These are phyloP conservation scores for Murina feae DNA, from an alignment of 2,113 vertebrate genomes.

Conservation along the genomic window DNA sequence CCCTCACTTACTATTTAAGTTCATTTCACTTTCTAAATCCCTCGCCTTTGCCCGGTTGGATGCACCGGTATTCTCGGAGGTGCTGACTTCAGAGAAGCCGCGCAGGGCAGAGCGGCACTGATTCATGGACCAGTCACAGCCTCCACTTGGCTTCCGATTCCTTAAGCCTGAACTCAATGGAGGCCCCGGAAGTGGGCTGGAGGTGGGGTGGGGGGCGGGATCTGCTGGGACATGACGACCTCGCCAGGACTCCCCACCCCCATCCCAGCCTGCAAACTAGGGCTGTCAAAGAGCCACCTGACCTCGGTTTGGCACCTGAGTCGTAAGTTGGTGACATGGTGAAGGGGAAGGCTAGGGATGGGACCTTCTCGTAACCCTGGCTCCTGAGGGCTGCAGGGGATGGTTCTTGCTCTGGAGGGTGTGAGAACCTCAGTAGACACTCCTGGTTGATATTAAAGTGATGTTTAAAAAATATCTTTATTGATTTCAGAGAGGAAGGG, in stretches of 20 bases:
- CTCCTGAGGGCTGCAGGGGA: background rate
- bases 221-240: rapidly evolving
- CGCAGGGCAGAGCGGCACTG: background rate
- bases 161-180: background rate
- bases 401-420: background rate
- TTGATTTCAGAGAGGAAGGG: too few relatives aligned
- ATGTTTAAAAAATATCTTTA: too few relatives aligned
- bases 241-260: background rate
- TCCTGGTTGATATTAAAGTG: too few relatives aligned
- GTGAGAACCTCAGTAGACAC: background rate
- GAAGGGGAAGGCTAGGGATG: too few relatives aligned
- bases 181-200: background rate
- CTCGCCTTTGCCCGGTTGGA: background rate
- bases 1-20: background rate
- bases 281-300: background rate
- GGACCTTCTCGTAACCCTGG: background rate
- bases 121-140: background rate
- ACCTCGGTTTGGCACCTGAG: background rate
- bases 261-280: background rate
- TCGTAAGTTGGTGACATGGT: background rate
- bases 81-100: background rate
- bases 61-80: background rate
- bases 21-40: background rate
- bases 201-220: background rate
- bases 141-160: background rate